These are phyloP conservation scores for Borostomias antarcticus DNA, from an alignment of 2,797 vertebrate genomes.

Conservation along the genomic window DNA sequence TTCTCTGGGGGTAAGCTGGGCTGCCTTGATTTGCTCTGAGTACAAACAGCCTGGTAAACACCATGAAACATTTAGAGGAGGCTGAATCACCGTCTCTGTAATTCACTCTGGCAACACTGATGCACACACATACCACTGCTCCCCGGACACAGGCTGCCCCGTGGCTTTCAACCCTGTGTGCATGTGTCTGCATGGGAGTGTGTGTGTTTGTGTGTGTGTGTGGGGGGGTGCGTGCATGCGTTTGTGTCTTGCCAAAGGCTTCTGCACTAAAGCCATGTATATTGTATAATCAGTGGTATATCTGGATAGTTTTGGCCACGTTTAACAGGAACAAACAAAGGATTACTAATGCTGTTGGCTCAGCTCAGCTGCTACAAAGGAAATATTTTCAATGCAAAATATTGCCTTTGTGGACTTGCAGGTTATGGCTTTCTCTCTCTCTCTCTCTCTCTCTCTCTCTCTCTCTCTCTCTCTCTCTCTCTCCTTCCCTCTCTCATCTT, in stretches of 20 bases:
- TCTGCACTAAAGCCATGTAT: conserved; percentile 7
- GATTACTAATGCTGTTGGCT: conserved; percentile 54
- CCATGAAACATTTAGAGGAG: conserved; percentile 83
- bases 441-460: no score
- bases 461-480: no score
- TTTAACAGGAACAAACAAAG: conserved; percentile 48
- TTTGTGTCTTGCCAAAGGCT: not conserved
- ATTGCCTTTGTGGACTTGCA: no score
- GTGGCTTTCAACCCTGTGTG: conserved; percentile 26
- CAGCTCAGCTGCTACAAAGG: conserved; percentile 39
- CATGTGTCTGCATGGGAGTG: not conserved
- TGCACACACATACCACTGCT: conserved; percentile 70
- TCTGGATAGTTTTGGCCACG: not conserved
- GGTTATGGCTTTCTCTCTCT: no score
- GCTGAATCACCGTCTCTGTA: conserved; percentile 74
- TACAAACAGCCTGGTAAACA: conserved; percentile 83
- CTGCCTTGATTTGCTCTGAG: conserved; percentile 77
- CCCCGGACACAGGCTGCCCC: conserved; percentile 52
- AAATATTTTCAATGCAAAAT: not conserved
- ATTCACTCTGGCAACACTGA: conserved; percentile 69
- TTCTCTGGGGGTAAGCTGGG: conserved; percentile 65
- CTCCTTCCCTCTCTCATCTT: no score
- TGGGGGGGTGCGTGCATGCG: no score
- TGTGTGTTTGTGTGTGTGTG: conserved; percentile 14
- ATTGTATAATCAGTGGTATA: not conserved